Conservation (phyloP, 2,797 vertebrate species). For the Sciurus carolinensis region DNA sequence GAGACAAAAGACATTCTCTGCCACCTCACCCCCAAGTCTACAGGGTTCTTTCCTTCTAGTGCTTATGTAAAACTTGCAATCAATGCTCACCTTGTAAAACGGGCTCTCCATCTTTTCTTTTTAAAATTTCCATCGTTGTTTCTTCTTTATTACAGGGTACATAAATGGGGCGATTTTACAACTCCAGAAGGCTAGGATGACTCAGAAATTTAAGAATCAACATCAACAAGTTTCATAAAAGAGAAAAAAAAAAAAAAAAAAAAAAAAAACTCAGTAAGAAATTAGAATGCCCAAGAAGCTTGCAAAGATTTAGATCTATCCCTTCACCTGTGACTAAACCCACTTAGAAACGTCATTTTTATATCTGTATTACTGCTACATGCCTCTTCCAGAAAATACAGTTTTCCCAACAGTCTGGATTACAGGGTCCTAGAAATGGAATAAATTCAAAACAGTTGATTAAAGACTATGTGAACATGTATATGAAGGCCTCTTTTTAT, state of each 20-base stretch:
- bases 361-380: neutral
- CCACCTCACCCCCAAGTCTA: neutral
- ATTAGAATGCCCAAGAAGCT: neutral
- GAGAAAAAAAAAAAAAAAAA: neutral
- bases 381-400: neutral
- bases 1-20: neutral
- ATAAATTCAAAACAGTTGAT: neutral
- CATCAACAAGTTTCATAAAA: slow-evolving; percentile 12
- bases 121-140: neutral
- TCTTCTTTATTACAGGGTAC: neutral
- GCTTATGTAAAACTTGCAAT: neutral
- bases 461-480: neutral
- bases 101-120: neutral
- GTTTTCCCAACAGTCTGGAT: neutral
- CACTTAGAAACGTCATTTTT: slow-evolving; percentile 3
- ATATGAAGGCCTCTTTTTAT: neutral
- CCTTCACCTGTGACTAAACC: neutral
- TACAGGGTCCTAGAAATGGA: neutral
- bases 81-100: neutral
- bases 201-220: slow-evolving; percentile 25
- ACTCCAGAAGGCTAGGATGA: neutral
- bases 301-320: neutral
- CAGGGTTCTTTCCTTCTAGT: neutral
- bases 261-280: neutral
- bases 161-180: neutral